A percentile compares a stretch with the other conserved stretches of the same genome.
phyloP scores from a whole-genome alignment of 1,140 invertebrate genomes.

The Bombus waltoni region DNA sequence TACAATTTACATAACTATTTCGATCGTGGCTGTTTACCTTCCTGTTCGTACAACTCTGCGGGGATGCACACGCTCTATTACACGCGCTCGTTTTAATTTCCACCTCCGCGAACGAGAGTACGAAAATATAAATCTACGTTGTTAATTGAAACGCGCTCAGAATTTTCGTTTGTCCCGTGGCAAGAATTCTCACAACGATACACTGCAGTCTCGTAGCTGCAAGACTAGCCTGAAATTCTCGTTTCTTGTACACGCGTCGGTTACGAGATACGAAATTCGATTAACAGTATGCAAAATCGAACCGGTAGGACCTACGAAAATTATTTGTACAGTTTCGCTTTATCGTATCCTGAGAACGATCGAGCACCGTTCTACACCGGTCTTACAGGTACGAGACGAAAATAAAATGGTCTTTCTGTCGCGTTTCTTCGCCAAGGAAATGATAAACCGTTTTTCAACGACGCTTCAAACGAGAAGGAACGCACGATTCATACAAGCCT shows the following conservation, averaged over 20 bases:
- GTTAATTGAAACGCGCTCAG: conserved; percentile 18
- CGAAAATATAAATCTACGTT: not conserved
- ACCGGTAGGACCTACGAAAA: not conserved
- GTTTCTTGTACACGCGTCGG: not conserved
- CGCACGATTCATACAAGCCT: no score
- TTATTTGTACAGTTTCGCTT: not conserved
- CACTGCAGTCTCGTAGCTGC: not conserved
- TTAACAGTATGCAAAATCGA: not conserved
- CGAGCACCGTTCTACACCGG: not conserved
- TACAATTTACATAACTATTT: conserved; percentile 49
- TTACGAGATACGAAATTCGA: not conserved
- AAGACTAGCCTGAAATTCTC: not conserved
- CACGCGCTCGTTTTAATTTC: conserved; percentile 14
- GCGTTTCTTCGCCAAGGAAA: no score
- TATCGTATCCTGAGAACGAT: not conserved
- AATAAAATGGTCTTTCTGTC: no score
- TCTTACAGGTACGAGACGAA: no score
- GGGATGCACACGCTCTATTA: not conserved
- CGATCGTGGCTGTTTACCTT: conserved; percentile 23
- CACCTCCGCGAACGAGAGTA: not conserved
- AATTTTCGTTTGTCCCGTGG: not conserved
- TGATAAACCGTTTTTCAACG: no score
- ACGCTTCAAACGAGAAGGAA: no score
- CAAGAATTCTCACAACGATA: not conserved
- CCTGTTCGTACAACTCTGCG: not conserved